A percentile compares a stretch with the other conserved stretches of the same genome.
phyloP scores from a whole-genome alignment of 1,140 invertebrate species.

The Drosophila mauritiana region DNA sequence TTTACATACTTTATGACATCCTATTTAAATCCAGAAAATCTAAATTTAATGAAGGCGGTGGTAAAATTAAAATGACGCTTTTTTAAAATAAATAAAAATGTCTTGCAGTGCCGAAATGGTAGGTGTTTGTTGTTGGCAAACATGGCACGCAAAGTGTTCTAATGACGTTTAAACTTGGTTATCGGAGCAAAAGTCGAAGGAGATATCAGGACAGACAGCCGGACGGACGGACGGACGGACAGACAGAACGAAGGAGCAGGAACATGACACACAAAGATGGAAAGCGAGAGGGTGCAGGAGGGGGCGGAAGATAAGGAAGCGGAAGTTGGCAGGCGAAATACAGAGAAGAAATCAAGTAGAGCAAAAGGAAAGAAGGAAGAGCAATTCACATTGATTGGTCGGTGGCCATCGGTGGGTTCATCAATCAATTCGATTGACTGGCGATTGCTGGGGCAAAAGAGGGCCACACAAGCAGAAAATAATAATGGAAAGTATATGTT shows the following conservation, averaged over 20 bases:
- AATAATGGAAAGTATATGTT: slow-evolving; percentile 34
- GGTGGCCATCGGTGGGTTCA: slow-evolving; percentile 36
- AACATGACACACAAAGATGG: slow-evolving; percentile 7
- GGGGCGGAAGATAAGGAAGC: slow-evolving; percentile 11
- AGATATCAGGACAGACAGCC: slow-evolving; percentile 17
- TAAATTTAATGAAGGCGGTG: no score
- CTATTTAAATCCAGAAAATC: no score
- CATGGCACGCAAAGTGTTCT: slow-evolving; percentile 35
- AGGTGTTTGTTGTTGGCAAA: slow-evolving; percentile 14
- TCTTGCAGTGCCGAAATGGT: neutral
- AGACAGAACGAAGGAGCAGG: neutral
- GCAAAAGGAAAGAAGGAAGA: neutral
- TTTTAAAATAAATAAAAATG: no score
- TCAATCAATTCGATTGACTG: slow-evolving; percentile 47
- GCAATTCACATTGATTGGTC: slow-evolving; percentile 39
- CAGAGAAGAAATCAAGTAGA: no score
- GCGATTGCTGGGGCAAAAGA: slow-evolving; percentile 12
- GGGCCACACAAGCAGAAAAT: slow-evolving; percentile 17
- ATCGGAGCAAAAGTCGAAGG: slow-evolving; percentile 35
- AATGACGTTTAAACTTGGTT: slow-evolving; percentile 49
- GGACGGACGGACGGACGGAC: neutral
- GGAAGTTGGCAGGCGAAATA: slow-evolving; percentile 14
- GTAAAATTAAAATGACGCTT: no score
- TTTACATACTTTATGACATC: no score
- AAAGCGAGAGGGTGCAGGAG: neutral